Evolutionary conservation across 2,113 vertebrate species (phyloP).

Genomic region (Marmota flaviventris): DNA sequence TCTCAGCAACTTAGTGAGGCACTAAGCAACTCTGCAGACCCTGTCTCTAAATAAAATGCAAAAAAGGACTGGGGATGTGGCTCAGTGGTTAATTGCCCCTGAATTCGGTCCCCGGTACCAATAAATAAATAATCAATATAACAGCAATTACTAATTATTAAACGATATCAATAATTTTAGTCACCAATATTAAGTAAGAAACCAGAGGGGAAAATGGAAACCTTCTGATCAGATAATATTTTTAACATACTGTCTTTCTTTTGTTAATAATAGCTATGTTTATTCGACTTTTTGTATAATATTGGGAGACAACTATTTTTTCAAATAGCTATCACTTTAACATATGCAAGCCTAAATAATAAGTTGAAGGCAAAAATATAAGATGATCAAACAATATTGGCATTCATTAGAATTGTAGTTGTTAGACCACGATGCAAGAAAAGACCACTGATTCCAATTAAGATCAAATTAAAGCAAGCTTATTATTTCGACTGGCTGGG

Average conservation of each 20-base stretch:
- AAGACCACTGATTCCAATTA: too few species aligned
- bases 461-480: too few species aligned
- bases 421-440: too few species aligned
- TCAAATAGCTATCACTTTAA: constrained; percentile 20
- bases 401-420: background rate
- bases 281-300: constrained; percentile 18
- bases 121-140: background rate
- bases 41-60: too few species aligned
- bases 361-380: background rate
- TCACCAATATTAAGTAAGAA: background rate
- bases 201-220: constrained; percentile 33
- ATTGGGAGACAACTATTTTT: background rate
- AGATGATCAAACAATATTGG: background rate
- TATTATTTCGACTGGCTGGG: too few species aligned
- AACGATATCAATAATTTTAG: constrained; percentile 56
- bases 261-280: background rate
- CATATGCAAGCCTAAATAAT: constrained; percentile 1
- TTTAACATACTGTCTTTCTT: background rate
- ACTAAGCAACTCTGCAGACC: too few species aligned
- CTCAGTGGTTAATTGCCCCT: too few species aligned
- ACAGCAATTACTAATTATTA: constrained; percentile 46
- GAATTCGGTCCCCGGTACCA: too few species aligned
- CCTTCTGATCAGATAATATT: background rate
- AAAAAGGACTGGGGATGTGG: too few species aligned
- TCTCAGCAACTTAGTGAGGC: too few species aligned